Evolutionary conservation across 1,140 invertebrate genomes (phyloP).

Genomic region (Argopecten irradians): DNA sequence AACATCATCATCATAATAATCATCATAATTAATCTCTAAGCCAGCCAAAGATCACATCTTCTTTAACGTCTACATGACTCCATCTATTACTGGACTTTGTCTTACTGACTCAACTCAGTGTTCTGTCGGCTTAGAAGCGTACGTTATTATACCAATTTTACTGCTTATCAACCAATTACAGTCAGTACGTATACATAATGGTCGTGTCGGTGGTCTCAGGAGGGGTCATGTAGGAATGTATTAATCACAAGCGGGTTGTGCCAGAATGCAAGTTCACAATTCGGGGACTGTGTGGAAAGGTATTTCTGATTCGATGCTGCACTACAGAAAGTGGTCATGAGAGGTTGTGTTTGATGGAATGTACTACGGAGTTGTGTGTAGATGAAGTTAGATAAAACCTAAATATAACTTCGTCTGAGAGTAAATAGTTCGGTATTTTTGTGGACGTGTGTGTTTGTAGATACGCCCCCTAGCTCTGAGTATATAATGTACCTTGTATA

Average conservation of each 20-base stretch:
- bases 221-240: background rate
- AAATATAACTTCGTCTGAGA: background rate
- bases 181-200: background rate
- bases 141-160: too few relatives aligned
- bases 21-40: background rate
- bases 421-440: background rate
- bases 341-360: background rate
- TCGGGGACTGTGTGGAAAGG: background rate
- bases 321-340: background rate
- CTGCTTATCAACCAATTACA: too few relatives aligned
- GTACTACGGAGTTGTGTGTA: background rate
- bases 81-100: too few relatives aligned
- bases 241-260: too few relatives aligned
- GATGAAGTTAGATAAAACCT: background rate
- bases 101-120: too few relatives aligned
- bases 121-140: too few relatives aligned
- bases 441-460: background rate
- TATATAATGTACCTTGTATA: too few relatives aligned
- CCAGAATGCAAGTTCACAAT: too few relatives aligned
- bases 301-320: background rate
- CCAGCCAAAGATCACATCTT: too few relatives aligned
- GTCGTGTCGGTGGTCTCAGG: background rate
- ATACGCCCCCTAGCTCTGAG: too few relatives aligned
- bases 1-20: too few relatives aligned
- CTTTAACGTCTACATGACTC: too few relatives aligned